A percentile compares a stretch with the other conserved stretches of the same genome.
These are phyloP conservation scores for Dryobota labecula DNA, from an alignment of 2,888 invertebrate genomes.

Conservation along the genomic window DNA sequence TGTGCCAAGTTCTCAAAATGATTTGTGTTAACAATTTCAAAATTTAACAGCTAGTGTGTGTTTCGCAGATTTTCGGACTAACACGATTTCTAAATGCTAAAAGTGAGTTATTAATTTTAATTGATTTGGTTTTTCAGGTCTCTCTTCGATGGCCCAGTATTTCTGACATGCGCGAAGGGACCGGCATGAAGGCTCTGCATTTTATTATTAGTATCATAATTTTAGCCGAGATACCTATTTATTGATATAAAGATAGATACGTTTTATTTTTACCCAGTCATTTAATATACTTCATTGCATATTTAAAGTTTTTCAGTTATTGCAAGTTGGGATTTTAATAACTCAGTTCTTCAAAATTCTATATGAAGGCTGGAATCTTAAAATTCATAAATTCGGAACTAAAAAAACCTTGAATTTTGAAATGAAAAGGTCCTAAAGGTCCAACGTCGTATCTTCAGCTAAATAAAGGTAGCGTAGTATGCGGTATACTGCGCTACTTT, in stretches of 20 bases:
- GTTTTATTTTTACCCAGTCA: slow-evolving; percentile 37
- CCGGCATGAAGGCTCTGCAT: slow-evolving; percentile 35
- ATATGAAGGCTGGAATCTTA: neutral
- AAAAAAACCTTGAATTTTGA: too few relatives aligned
- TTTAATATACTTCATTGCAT: slow-evolving; percentile 48
- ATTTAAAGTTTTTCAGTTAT: slow-evolving; percentile 43
- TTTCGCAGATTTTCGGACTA: slow-evolving; percentile 52
- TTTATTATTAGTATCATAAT: slow-evolving; percentile 17
- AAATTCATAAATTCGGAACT: neutral
- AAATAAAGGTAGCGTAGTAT: too few relatives aligned
- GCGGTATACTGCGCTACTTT: too few relatives aligned
- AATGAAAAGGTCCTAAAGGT: too few relatives aligned
- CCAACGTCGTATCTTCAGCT: too few relatives aligned
- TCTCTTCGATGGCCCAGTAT: slow-evolving; percentile 60
- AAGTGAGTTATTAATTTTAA: slow-evolving; percentile 33
- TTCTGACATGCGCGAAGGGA: slow-evolving; percentile 64
- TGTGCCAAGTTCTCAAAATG: slow-evolving; percentile 2
- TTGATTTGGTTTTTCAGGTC: slow-evolving; percentile 74
- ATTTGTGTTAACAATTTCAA: slow-evolving; percentile 39
- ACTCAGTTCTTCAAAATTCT: neutral
- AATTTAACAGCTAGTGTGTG: slow-evolving; percentile 43
- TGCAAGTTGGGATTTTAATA: slow-evolving; percentile 12
- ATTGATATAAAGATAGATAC: neutral
- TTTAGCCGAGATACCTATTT: too few relatives aligned
- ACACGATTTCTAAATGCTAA: slow-evolving; percentile 30